phyloP scores from a whole-genome alignment of 2,113 vertebrate genomes.

The Dipodomys spectabilis region DNA sequence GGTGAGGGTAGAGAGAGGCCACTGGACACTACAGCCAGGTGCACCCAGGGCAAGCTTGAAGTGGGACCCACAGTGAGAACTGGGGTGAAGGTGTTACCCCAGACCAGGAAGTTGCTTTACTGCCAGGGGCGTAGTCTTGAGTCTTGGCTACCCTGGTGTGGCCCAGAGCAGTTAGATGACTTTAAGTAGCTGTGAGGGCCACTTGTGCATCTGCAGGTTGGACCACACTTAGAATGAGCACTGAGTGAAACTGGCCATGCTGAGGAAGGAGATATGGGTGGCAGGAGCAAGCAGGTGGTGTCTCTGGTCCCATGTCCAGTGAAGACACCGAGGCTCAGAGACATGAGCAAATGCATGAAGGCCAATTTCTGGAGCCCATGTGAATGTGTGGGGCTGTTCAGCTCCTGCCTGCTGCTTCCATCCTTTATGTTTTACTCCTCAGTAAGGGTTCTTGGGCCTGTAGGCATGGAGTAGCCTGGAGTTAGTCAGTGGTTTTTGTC shows the following conservation, averaged over 20 bases:
- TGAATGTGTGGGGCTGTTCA: background rate
- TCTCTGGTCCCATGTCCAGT: background rate
- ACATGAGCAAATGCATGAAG: background rate
- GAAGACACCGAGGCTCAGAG: background rate
- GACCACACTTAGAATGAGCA: background rate
- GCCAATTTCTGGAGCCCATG: background rate
- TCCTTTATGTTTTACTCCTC: background rate
- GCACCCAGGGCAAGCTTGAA: background rate
- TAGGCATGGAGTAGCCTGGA: background rate
- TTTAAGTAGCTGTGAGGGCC: background rate
- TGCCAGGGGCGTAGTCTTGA: background rate
- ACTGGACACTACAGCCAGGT: background rate
- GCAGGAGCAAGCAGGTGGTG: background rate
- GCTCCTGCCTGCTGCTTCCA: background rate
- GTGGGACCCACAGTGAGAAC: background rate
- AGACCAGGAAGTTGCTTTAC: background rate
- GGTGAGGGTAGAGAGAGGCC: background rate
- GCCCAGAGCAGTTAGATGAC: background rate
- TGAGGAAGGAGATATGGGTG: background rate
- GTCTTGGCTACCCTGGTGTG: rapidly evolving
- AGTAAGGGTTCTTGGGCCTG: background rate
- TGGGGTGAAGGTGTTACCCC: background rate
- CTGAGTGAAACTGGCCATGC: background rate
- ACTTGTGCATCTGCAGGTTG: background rate
- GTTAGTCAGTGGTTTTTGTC: background rate